Conservation (phyloP, 2,113 vertebrate species). For the Apteryx owenii region DNA sequence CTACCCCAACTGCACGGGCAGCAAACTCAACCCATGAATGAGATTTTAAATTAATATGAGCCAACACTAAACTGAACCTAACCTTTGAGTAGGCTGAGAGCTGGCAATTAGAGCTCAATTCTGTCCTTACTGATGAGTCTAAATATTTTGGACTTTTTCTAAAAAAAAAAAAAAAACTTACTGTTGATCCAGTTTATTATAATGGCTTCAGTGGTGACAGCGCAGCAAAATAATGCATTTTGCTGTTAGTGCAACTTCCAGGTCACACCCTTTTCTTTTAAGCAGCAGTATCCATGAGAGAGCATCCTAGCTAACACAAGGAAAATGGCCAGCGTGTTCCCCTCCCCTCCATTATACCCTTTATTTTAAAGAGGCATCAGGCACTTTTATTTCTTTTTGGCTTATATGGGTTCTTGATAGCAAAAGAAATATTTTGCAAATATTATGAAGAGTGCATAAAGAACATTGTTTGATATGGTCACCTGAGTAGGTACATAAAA, state of each 20-base stretch:
- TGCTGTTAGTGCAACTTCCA: background rate
- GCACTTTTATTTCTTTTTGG: background rate
- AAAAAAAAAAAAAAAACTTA: background rate
- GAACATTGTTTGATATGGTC: background rate
- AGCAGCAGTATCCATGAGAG: background rate
- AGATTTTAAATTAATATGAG: conserved; percentile 45
- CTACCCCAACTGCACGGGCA: background rate
- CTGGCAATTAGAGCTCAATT: background rate
- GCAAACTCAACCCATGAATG: background rate
- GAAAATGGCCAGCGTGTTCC: background rate
- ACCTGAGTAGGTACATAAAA: background rate
- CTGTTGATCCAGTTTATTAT: background rate
- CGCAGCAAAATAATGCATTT: background rate
- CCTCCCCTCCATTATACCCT: background rate
- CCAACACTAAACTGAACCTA: conserved; percentile 30
- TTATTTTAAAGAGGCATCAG: background rate
- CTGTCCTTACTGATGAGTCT: background rate
- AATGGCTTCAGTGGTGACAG: background rate
- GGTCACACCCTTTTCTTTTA: background rate
- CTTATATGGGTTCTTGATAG: background rate
- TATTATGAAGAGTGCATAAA: background rate
- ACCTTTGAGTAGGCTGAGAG: conserved; percentile 12
- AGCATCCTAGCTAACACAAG: background rate
- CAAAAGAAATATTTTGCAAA: background rate
- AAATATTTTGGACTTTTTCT: background rate